Percentiles rank a stretch among this genome's conserved stretches.
These are phyloP conservation scores for Brachypteracias leptosomus DNA, from an alignment of 2,113 vertebrate genomes.

Conservation along the genomic window DNA sequence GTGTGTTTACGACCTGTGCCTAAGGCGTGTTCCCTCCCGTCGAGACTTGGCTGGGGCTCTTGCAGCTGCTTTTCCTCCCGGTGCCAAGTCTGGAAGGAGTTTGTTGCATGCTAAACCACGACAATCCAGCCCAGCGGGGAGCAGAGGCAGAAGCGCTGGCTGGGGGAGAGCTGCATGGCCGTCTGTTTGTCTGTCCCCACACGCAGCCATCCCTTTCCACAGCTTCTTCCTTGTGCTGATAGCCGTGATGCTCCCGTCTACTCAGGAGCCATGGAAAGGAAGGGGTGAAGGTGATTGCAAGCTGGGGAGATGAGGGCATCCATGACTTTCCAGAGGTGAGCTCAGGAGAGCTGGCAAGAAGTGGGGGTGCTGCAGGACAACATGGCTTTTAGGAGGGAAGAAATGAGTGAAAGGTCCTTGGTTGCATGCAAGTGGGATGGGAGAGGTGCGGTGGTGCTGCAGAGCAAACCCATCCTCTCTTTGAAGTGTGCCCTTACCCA, in stretches of 20 bases:
- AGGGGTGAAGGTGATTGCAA: neutral
- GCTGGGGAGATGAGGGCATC: neutral
- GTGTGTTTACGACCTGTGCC: neutral
- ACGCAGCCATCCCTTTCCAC: neutral
- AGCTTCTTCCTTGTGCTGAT: rapidly evolving
- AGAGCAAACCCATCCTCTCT: neutral
- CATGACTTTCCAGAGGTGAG: neutral
- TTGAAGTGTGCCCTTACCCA: rapidly evolving
- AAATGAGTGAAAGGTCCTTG: neutral
- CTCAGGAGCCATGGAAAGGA: rapidly evolving
- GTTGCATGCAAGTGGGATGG: rapidly evolving
- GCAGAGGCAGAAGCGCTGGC: neutral
- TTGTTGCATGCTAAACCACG: neutral
- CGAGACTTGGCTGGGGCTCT: neutral
- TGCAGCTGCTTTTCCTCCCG: neutral
- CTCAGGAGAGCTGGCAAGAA: neutral
- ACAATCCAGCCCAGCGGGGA: neutral
- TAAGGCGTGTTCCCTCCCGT: neutral
- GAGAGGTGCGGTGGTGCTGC: neutral
- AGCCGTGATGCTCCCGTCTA: neutral
- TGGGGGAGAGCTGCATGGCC: neutral
- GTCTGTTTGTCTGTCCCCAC: neutral
- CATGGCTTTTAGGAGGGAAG: neutral
- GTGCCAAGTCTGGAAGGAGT: neutral
- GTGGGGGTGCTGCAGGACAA: rapidly evolving